Percentiles rank a stretch among this genome's conserved stretches.
Conservation (phyloP, 2,888 invertebrate species). For the Dicroscelio sp. region DNA sequence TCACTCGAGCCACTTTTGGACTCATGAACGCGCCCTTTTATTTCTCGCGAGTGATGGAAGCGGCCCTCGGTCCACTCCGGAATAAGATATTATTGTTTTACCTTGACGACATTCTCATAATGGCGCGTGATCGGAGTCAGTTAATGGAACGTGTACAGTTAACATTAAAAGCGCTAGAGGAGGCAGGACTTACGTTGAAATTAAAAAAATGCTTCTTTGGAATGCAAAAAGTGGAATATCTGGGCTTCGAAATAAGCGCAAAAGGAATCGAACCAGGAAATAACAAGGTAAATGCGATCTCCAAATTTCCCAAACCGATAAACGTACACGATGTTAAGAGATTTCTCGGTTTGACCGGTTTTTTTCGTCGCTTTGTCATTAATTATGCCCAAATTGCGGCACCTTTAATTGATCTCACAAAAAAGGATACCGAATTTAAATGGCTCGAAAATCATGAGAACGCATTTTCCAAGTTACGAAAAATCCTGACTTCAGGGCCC, state of each 20-base stretch:
- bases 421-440: background rate
- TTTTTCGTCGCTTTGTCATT: constrained; percentile 20
- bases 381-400: background rate
- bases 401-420: background rate
- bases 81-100: background rate
- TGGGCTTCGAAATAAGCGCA: background rate
- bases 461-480: background rate
- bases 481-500: background rate
- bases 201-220: background rate
- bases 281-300: background rate
- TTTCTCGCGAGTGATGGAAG: background rate
- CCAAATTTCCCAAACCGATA: background rate
- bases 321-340: background rate
- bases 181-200: background rate
- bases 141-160: background rate
- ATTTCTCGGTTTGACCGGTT: background rate
- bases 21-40: constrained; percentile 82
- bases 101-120: background rate
- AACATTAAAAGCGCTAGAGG: background rate
- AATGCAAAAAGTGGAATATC: background rate
- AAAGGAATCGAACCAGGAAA: background rate
- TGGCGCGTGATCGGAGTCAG: background rate
- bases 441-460: background rate
- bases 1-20: constrained; percentile 87
- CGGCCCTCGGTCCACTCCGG: background rate